Evolutionary conservation across 2,888 invertebrate genomes (phyloP).

Genomic region (Torymus texanus): DNA sequence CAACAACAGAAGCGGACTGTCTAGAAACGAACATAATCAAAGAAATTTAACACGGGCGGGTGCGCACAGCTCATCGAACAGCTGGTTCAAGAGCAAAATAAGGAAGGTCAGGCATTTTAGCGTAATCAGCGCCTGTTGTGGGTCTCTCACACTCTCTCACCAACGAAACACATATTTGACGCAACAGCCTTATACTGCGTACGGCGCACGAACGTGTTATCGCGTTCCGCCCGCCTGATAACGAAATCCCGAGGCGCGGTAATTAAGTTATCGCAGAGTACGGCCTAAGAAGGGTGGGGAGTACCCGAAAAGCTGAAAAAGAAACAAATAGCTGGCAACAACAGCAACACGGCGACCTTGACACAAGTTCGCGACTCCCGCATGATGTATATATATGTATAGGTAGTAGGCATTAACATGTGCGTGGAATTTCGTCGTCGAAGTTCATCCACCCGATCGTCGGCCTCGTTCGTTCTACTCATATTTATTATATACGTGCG

Average conservation of each 20-base stretch:
- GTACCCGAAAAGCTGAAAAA: neutral
- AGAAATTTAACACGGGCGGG: neutral
- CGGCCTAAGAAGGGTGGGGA: neutral
- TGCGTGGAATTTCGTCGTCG: too few species aligned
- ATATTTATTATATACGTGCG: too few species aligned
- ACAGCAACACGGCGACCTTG: conserved; percentile 29
- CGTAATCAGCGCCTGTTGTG: conserved; percentile 61
- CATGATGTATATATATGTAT: too few species aligned
- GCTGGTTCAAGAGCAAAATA: conserved; percentile 51
- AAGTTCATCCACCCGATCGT: too few species aligned
- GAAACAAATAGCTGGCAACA: conserved; percentile 29
- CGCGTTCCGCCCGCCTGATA: conserved; percentile 56
- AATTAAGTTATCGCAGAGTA: conserved; percentile 56
- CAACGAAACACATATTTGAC: conserved; percentile 52
- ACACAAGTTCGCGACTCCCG: neutral
- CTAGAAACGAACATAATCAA: neutral
- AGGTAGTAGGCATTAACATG: too few species aligned
- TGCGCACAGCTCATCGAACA: neutral
- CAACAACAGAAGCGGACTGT: neutral
- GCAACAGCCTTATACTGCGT: conserved; percentile 55
- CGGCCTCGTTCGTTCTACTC: too few species aligned
- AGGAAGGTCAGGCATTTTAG: conserved; percentile 69
- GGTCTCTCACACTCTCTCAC: too few species aligned
- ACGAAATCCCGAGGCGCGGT: conserved; percentile 57
- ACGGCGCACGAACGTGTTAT: conserved; percentile 56